Base-by-base conservation (phyloP, 2,888 invertebrate species). In the Strigamia crassipes region DNA sequence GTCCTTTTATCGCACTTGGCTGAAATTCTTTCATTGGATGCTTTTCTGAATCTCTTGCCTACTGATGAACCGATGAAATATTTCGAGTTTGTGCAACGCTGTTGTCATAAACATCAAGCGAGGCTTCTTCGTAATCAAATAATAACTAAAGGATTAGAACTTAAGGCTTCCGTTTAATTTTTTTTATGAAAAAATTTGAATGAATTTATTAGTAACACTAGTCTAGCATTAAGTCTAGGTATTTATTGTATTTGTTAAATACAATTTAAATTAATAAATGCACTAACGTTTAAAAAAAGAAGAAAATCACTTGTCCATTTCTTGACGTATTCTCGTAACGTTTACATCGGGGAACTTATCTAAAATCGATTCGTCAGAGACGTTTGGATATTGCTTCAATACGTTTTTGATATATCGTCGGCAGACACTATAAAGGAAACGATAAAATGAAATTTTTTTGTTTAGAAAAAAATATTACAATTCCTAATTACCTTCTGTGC, bases 271-370 rank as follows among this genome's bases (percentile, higher is more conserved):
- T 61, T 8, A 61, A 61, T 61, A 61, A 61, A 61, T 21, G 12
- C 9, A 38, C 21, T 2, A 4, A 18, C 73, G 4, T 73, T 15
- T 13, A 5, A 13, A 46, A 42, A 46, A 15, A 18, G 13, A 73
- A 31, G 21, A 23, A 73, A 31, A 27, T 73, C n/a, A 18, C 18
- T 31, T 27, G 23, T 82, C 27, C n/a, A 80, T n/a, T 15, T 21
- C n/a, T 10, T 56, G 87, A 85, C 91, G 90, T 0, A 92, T 90
- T 87, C 91, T 92, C 83, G 94, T 92, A 80, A 96, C 88, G 87
- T 96, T 91, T 6, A 94, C 92, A 86, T 91, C 88, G 5, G 96
- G 95, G 88, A 92, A 96, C 86, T 93, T 90, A 83, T 91, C 89
- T 86, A 92, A 91, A 27, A 96, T 86, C 81, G 92, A 89, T 82